These are phyloP conservation scores for Sarcophaga rosellei DNA, from an alignment of 2,888 invertebrate genomes.

Conservation along the genomic window DNA sequence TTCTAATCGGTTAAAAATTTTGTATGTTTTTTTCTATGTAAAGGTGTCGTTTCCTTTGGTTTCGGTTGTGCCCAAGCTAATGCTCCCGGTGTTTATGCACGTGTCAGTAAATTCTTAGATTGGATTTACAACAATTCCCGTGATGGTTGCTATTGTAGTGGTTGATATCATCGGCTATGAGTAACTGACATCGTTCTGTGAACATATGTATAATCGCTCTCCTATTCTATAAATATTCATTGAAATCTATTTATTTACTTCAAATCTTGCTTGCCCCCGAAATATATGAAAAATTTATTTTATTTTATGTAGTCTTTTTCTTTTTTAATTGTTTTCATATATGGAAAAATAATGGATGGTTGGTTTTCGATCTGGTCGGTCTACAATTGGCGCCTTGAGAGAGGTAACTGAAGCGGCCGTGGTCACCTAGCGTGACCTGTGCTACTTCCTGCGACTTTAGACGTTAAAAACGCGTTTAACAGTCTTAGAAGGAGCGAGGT, in stretches of 20 bases:
- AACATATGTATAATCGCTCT: not conserved
- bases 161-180: slow-evolving; percentile 50
- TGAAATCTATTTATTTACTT: slow-evolving; percentile 34
- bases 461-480: no score
- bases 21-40: not conserved
- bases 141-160: slow-evolving; percentile 77
- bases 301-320: no score
- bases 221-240: slow-evolving; percentile 24
- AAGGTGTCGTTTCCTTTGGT: slow-evolving; percentile 78
- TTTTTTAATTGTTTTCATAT: no score
- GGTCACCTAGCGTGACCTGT: no score
- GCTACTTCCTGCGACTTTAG: no score
- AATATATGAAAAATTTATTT: slow-evolving; percentile 6
- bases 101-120: slow-evolving; percentile 77
- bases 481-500: no score
- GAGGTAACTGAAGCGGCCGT: no score
- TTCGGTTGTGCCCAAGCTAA: slow-evolving; percentile 78
- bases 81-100: slow-evolving; percentile 79
- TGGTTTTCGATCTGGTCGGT: no score
- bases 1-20: not conserved
- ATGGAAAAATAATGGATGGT: no score
- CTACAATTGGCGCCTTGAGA: no score
- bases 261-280: not conserved
- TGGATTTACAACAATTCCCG: slow-evolving; percentile 77
- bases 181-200: not conserved